These are phyloP conservation scores for Oasisia sp. DNA, from an alignment of 2,888 invertebrate genomes.

Conservation along the genomic window DNA sequence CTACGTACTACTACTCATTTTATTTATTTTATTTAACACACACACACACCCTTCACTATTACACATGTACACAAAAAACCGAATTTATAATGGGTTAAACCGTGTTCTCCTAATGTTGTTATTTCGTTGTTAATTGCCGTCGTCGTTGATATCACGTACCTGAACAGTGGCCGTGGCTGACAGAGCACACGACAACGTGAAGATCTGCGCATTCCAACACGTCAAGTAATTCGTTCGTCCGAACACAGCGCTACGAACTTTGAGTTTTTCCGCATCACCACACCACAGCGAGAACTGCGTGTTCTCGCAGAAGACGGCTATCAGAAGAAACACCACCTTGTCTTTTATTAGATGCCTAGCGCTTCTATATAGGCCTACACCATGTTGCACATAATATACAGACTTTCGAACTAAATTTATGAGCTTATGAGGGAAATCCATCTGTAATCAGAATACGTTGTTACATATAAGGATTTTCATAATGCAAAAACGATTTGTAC, in stretches of 20 bases:
- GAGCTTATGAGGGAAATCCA: too few species aligned
- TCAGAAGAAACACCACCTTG: background rate
- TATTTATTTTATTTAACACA: too few species aligned
- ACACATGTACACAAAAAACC: too few species aligned
- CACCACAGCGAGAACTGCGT: background rate
- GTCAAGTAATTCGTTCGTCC: background rate
- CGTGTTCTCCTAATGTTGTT: background rate
- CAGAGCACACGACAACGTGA: background rate
- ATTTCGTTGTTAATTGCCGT: background rate
- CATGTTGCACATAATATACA: too few species aligned
- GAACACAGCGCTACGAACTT: background rate
- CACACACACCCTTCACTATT: too few species aligned
- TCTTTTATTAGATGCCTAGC: too few species aligned
- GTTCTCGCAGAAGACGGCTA: background rate
- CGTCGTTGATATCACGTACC: background rate
- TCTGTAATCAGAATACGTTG: too few species aligned
- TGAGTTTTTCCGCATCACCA: background rate
- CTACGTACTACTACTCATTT: too few species aligned
- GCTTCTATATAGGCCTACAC: too few species aligned
- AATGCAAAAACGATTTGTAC: too few species aligned
- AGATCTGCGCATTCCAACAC: background rate
- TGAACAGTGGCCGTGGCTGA: background rate
- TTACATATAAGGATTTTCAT: too few species aligned
- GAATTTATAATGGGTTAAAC: background rate
- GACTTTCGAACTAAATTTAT: too few species aligned